Conservation (phyloP, 2,113 vertebrate species). For the Lepus americanus region DNA sequence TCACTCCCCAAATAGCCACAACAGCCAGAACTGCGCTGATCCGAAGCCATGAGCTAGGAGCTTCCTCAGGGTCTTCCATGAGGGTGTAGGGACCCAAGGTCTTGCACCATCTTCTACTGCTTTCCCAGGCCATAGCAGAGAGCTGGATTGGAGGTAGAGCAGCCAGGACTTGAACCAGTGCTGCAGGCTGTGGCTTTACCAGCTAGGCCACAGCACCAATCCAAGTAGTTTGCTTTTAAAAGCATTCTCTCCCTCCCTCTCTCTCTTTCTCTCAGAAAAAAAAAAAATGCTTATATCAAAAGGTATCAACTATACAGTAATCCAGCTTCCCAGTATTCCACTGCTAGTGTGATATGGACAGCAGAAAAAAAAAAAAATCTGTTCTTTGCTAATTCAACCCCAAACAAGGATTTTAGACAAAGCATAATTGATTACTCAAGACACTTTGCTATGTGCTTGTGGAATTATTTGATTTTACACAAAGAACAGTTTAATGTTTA, state of each 20-base stretch:
- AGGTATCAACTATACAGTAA: not conserved
- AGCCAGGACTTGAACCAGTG: too few relatives aligned
- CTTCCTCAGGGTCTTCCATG: too few relatives aligned
- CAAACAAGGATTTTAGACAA: slow-evolving; percentile 29
- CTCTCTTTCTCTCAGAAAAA: not conserved
- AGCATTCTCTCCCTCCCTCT: not conserved
- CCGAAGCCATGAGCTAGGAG: too few relatives aligned
- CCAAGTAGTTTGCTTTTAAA: not conserved
- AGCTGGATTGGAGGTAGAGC: too few relatives aligned
- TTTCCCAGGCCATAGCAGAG: too few relatives aligned
- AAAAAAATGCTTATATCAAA: not conserved
- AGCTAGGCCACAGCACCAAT: too few relatives aligned
- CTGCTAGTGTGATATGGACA: not conserved
- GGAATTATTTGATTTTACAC: slow-evolving; percentile 68
- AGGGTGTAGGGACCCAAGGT: too few relatives aligned
- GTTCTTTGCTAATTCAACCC: slow-evolving; percentile 19
- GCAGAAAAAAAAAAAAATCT: not conserved
- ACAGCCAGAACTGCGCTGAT: too few relatives aligned
- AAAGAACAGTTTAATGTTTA: slow-evolving; percentile 60
- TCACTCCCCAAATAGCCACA: too few relatives aligned
- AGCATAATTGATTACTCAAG: not conserved
- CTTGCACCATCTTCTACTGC: too few relatives aligned
- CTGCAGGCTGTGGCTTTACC: too few relatives aligned
- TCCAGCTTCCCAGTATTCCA: not conserved
- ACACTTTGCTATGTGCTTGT: not conserved